Base-by-base conservation (phyloP, 2,888 invertebrate species). In the Agonopterix arenella region DNA sequence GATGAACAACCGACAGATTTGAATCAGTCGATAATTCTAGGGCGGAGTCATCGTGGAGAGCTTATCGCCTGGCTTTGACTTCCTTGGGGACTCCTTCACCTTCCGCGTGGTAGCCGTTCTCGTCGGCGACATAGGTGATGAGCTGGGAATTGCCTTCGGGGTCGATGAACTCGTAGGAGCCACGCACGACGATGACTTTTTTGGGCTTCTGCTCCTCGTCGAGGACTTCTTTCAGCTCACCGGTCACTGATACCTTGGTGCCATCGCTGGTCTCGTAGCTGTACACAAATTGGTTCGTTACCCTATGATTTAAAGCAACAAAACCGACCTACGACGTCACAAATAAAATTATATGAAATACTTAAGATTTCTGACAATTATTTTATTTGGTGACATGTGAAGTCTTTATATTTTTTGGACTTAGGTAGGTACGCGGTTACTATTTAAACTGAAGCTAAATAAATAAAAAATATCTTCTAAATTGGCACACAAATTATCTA, bases 71-170 rank as follows among this genome's bases (percentile, higher is more conserved):
- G 55, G 58, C 28, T 5, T 5, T 1, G 7, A 1, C 49, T 81
- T 47, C 73, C 45, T 91, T 90, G 47, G 93, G 93, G 64, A 93
- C 72, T 72, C 92, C 91, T 0, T 84, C 84, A 44, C 93, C 92
- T 45, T 90, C 88, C 1, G 92, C 89, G 56, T 90, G 90, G 89
- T 81, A 93, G 54, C 93, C 93, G 57, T 74, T 90, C 73, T 93
- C 92, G 59, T 93, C 93, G 46, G 92, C 92, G 52, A 66, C 70
- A 79, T 92, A 93, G 47, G 67, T 85, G 58, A 92, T 56, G 36
- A 70, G 66, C 57, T 90, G 89, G 2, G 76, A 72, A 9, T 84
- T 84, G 55, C 93, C 93, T 1, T 92, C 91, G 0, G 80, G 72
- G 51, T 90, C 80, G 2, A 79, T 74, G 80, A 92, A 93, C 0